phyloP scores from a whole-genome alignment of 2,113 vertebrate species.

The Rhea pennata region DNA sequence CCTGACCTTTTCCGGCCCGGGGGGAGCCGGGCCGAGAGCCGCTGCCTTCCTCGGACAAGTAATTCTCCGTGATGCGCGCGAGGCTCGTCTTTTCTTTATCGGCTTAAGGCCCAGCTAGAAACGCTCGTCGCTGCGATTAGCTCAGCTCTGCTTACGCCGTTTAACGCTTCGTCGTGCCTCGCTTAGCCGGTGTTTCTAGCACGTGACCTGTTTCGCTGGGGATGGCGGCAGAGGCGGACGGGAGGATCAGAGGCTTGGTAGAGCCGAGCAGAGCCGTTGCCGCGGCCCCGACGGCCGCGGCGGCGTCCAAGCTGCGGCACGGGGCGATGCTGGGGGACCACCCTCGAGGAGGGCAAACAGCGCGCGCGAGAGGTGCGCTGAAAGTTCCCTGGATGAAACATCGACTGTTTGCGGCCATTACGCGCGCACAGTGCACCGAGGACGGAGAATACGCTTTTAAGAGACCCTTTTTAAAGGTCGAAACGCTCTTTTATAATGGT shows the following conservation, averaged over 20 bases:
- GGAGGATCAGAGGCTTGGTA: background rate
- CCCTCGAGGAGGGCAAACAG: too few species aligned
- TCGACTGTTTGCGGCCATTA: background rate
- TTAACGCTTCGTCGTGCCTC: background rate
- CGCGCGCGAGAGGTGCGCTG: background rate
- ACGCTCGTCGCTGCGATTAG: background rate
- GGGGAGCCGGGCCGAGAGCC: background rate
- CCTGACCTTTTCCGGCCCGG: background rate
- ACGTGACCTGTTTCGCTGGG: background rate
- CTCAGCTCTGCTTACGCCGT: background rate
- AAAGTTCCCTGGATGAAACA: background rate
- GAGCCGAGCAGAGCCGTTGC: too few species aligned
- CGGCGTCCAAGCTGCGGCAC: too few species aligned
- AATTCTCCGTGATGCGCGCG: background rate
- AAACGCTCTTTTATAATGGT: background rate
- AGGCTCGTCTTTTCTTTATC: background rate
- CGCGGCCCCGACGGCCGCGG: too few species aligned
- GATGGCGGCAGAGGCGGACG: background rate
- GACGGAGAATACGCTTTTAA: background rate
- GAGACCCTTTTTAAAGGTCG: background rate
- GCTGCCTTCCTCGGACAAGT: background rate
- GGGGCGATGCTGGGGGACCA: too few species aligned
- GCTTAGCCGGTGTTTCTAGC: background rate
- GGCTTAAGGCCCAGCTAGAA: background rate
- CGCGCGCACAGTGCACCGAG: background rate